phyloP scores from a whole-genome alignment of 2,888 invertebrate genomes.

The Ectemnius continuus region DNA sequence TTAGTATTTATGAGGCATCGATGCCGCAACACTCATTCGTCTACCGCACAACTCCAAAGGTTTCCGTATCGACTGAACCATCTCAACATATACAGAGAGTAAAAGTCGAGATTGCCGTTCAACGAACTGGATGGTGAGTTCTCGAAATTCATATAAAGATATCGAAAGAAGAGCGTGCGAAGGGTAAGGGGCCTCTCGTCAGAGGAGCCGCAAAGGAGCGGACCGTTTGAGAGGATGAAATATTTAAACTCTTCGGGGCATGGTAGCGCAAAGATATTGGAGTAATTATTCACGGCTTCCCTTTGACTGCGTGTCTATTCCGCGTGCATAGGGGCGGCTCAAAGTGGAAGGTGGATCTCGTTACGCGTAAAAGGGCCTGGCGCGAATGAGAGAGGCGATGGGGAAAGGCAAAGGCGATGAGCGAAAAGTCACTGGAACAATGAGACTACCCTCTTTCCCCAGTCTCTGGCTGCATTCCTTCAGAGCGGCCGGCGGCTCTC shows the following conservation, averaged over 20 bases:
- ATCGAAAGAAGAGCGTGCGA: neutral
- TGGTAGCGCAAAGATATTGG: conserved; percentile 32
- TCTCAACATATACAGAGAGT: too few species aligned
- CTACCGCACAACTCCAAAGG: neutral
- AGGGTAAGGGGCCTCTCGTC: neutral
- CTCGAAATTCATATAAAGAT: neutral
- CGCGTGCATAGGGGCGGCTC: conserved; percentile 17
- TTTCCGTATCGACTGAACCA: too few species aligned
- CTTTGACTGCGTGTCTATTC: conserved; percentile 39
- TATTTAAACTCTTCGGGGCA: conserved; percentile 13
- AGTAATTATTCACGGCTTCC: conserved; percentile 51
- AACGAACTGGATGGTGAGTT: neutral
- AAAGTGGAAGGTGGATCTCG: conserved; percentile 54
- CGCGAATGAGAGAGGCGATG: conserved; percentile 18
- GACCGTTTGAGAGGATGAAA: conserved; percentile 9
- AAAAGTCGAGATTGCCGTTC: neutral
- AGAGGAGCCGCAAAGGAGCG: neutral
- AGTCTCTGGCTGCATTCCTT: conserved; percentile 11
- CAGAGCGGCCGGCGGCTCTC: neutral
- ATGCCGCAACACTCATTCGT: neutral
- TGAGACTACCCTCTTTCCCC: conserved; percentile 17
- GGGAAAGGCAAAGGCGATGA: conserved; percentile 21
- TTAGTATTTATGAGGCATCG: conserved; percentile 2
- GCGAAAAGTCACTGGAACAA: conserved; percentile 30
- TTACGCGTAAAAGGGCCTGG: conserved; percentile 36